phyloP scores from a whole-genome alignment of 2,888 invertebrate species.

The Conistra vaccinii region DNA sequence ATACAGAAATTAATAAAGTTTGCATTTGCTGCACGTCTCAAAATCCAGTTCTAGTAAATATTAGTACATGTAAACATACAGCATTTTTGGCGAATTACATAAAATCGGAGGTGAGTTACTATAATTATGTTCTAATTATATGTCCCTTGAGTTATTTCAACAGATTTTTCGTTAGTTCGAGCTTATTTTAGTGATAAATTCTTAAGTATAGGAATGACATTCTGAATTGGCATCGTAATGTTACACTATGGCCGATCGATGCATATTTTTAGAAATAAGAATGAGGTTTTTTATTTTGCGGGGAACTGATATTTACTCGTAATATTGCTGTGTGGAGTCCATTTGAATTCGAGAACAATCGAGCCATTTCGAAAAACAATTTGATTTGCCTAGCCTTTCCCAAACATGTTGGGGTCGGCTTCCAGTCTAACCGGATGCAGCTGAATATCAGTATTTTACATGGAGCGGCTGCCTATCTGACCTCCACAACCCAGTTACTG shows the following conservation, averaged over 20 bases:
- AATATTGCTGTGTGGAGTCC: neutral
- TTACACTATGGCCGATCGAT: slow-evolving; percentile 69
- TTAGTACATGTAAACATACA: slow-evolving; percentile 76
- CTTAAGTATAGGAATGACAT: slow-evolving; percentile 66
- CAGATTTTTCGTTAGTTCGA: neutral
- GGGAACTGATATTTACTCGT: neutral
- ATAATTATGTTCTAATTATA: neutral
- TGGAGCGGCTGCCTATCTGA: too few species aligned
- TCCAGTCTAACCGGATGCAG: too few species aligned
- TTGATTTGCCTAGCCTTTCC: too few species aligned
- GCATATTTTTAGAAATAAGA: slow-evolving; percentile 13
- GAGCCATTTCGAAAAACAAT: neutral
- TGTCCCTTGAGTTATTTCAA: neutral
- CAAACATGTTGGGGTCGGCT: too few species aligned
- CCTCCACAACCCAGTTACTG: too few species aligned
- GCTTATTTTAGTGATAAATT: neutral
- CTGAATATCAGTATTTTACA: too few species aligned
- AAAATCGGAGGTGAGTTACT: slow-evolving; percentile 72
- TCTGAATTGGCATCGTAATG: slow-evolving; percentile 71
- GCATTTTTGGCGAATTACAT: slow-evolving; percentile 70
- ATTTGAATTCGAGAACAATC: neutral
- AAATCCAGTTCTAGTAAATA: slow-evolving; percentile 67
- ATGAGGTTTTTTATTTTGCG: neutral
- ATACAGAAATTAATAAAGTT: slow-evolving; percentile 23
- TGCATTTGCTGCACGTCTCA: slow-evolving; percentile 77